Evolutionary conservation across 1,140 invertebrate species (phyloP).

Genomic region (Lucilia sericata): DNA sequence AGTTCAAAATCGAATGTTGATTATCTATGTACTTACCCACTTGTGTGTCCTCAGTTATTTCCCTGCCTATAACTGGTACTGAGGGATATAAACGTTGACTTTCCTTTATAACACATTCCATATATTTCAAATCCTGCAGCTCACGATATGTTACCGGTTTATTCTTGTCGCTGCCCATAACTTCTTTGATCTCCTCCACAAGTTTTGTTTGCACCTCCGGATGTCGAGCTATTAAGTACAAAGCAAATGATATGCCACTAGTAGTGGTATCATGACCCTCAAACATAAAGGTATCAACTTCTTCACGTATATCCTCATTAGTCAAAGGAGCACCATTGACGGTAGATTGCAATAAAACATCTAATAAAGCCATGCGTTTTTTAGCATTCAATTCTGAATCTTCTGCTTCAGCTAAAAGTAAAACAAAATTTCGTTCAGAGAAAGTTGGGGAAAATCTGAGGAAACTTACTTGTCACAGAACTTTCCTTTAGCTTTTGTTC

Average conservation of each 20-base stretch:
- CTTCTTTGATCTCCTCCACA: slow-evolving; percentile 72
- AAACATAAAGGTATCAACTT: slow-evolving; percentile 85
- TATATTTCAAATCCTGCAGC: slow-evolving; percentile 58
- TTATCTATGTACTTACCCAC: slow-evolving; percentile 54
- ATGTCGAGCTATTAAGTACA: slow-evolving; percentile 72
- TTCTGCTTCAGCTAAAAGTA: slow-evolving; percentile 29
- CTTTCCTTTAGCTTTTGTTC: slow-evolving; percentile 2
- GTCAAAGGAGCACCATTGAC: slow-evolving; percentile 71
- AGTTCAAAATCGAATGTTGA: not conserved
- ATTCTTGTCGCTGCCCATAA: slow-evolving; percentile 69
- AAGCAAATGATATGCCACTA: slow-evolving; percentile 70
- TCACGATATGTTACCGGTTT: slow-evolving; percentile 51
- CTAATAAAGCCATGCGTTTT: slow-evolving; percentile 80
- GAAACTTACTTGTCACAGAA: not conserved
- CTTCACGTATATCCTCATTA: slow-evolving; percentile 78
- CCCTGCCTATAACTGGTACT: slow-evolving; percentile 75
- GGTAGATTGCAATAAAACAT: slow-evolving; percentile 77
- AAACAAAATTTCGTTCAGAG: too few species aligned
- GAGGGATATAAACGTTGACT: slow-evolving; percentile 74
- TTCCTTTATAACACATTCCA: slow-evolving; percentile 76
- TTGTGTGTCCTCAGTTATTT: slow-evolving; percentile 69
- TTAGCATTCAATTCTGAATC: slow-evolving; percentile 68
- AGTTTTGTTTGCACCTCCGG: slow-evolving; percentile 73
- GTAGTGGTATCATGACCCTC: slow-evolving; percentile 83
- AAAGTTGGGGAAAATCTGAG: too few species aligned